Conservation (phyloP, 1,140 invertebrate species). For the Aphelenchoides besseyi region DNA sequence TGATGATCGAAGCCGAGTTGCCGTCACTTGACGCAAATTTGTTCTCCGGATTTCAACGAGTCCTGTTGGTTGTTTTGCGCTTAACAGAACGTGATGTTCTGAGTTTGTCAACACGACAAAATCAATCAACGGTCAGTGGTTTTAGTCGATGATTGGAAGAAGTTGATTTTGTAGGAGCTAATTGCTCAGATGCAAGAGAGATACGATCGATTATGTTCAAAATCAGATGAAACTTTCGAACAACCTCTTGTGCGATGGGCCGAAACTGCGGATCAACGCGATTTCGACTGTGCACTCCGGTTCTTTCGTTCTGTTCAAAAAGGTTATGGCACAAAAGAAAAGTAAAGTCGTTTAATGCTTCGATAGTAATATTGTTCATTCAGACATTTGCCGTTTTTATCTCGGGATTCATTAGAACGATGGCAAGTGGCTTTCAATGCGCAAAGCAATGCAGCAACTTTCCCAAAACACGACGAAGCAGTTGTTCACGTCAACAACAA, state of each 20-base stretch:
- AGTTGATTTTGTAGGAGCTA: no score
- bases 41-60: not conserved
- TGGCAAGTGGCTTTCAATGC: not conserved
- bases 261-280: not conserved
- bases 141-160: no score
- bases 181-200: no score
- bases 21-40: not conserved
- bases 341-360: not conserved
- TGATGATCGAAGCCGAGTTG: not conserved
- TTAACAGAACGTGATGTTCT: not conserved
- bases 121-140: no score
- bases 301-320: slow-evolving; percentile 1
- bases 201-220: not conserved
- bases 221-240: not conserved
- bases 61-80: not conserved
- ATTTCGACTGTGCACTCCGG: not conserved
- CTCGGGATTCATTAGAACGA: not conserved
- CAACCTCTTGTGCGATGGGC: not conserved
- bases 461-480: not conserved
- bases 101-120: no score
- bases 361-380: no score
- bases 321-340: not conserved
- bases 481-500: not conserved
- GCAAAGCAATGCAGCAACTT: not conserved
- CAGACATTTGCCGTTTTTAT: not conserved